Conservation (phyloP, 2,797 vertebrate genomes). For the Gila robusta region DNA sequence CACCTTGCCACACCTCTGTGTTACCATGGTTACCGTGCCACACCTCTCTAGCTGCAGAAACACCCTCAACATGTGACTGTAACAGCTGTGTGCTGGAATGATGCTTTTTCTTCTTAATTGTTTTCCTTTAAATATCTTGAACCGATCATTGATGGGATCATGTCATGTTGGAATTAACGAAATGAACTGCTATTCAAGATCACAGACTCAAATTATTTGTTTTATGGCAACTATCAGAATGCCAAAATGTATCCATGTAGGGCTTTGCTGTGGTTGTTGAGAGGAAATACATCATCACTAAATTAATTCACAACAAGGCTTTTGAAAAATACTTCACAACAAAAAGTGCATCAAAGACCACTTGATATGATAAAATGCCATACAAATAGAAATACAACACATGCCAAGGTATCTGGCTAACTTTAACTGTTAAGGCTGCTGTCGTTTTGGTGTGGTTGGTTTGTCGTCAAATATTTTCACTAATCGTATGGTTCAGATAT, state of each 20-base stretch:
- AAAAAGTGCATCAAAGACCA: background rate
- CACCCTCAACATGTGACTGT: background rate
- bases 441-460: background rate
- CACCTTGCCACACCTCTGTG: background rate
- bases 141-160: background rate
- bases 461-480: background rate
- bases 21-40: slow-evolving; percentile 13
- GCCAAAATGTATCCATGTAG: background rate
- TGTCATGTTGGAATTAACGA: background rate
- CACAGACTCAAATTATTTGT: background rate
- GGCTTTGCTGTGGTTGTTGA: background rate
- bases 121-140: background rate
- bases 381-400: background rate
- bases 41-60: slow-evolving; percentile 1
- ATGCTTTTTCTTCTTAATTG: background rate
- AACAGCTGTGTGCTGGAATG: slow-evolving; percentile 27
- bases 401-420: background rate
- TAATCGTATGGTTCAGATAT: background rate
- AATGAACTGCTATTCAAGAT: background rate
- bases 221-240: background rate
- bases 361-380: background rate
- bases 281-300: background rate
- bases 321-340: background rate
- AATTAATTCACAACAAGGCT: background rate
- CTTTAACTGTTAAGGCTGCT: background rate